Evolutionary conservation across 2,888 invertebrate species (phyloP).

Genomic region (Synergus gifuensis): DNA sequence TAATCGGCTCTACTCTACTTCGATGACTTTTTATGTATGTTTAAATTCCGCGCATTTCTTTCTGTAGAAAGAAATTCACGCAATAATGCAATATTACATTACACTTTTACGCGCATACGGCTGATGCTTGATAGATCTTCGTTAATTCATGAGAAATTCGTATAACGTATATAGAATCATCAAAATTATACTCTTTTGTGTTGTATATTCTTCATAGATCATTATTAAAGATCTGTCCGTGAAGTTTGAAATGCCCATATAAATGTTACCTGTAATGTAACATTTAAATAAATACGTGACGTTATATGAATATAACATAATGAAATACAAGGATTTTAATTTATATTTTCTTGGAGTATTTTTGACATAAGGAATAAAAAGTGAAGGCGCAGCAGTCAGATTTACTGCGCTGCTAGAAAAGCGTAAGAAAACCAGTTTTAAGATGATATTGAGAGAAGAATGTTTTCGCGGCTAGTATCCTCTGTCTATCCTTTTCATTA

Average conservation of each 20-base stretch:
- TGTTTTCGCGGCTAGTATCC: neutral
- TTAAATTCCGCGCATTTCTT: too few relatives aligned
- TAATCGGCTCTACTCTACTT: conserved; percentile 7
- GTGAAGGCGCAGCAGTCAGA: conserved; percentile 4
- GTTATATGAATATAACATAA: neutral
- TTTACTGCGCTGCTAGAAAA: conserved; percentile 35
- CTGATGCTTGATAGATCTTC: too few relatives aligned
- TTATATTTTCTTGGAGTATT: neutral
- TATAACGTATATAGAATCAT: too few relatives aligned
- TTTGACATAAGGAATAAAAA: neutral
- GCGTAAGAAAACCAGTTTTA: conserved; percentile 22
- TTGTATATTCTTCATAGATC: neutral
- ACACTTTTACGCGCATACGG: too few relatives aligned
- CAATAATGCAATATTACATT: too few relatives aligned
- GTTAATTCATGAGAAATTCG: too few relatives aligned
- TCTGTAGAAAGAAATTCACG: too few relatives aligned
- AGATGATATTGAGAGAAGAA: neutral
- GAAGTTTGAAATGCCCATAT: neutral
- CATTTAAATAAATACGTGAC: neutral
- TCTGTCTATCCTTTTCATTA: neutral
- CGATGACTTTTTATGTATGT: neutral
- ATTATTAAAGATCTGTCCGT: neutral
- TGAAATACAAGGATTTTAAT: neutral
- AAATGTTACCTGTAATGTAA: neutral
- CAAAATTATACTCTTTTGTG: neutral